These are phyloP conservation scores for Hybos culiciformis DNA, from an alignment of 2,888 invertebrate genomes.

Conservation along the genomic window DNA sequence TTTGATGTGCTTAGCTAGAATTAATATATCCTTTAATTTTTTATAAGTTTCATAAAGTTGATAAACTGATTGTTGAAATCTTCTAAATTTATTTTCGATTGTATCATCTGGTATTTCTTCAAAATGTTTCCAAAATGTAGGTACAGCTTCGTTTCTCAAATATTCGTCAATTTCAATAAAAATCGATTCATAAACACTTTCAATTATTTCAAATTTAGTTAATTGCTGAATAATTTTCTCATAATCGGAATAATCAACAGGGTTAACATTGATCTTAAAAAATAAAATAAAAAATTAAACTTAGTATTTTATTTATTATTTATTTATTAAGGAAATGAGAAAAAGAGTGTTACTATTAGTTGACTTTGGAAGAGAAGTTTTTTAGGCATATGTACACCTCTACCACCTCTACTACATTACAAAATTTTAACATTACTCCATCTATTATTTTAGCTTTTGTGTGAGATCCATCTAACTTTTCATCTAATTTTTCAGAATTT, in stretches of 20 bases:
- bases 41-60: conserved; percentile 24
- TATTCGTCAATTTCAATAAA: conserved; percentile 24
- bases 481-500: no score
- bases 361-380: no score
- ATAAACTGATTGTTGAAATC: conserved; percentile 27
- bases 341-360: no score
- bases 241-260: conserved; percentile 15
- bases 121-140: conserved; percentile 31
- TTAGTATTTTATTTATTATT: not conserved
- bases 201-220: conserved; percentile 14
- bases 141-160: conserved; percentile 25
- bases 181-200: conserved; percentile 22
- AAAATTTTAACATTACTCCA: no score
- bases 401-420: no score
- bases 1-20: conserved; percentile 19
- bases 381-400: no score
- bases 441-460: no score
- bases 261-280: conserved; percentile 14
- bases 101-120: conserved; percentile 12
- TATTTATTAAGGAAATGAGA: no score
- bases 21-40: conserved; percentile 19
- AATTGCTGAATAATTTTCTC: conserved; percentile 15
- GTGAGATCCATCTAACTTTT: no score
- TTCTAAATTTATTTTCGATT: conserved; percentile 20
- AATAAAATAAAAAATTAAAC: conserved; percentile 5